phyloP scores from a whole-genome alignment of 2,888 invertebrate species.

The Luperina testacea region DNA sequence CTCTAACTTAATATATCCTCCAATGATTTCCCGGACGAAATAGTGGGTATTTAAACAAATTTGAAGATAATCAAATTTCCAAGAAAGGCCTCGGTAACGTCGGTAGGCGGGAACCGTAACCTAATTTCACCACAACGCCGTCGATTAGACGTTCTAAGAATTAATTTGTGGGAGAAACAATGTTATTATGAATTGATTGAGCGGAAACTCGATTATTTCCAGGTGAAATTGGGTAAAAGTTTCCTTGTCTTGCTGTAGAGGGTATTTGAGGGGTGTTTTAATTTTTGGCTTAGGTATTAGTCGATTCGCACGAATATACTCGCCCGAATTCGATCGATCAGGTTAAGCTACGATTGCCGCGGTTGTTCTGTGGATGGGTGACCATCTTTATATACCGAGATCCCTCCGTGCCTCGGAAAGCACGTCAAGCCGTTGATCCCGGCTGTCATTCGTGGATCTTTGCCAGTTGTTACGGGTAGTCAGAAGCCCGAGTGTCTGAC shows the following conservation, averaged over 20 bases:
- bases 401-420: no score
- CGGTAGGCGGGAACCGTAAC: slow-evolving; percentile 52
- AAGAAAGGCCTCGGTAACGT: slow-evolving; percentile 42
- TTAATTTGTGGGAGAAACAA: slow-evolving; percentile 62
- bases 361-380: no score
- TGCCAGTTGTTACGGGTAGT: no score
- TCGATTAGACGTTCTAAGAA: slow-evolving; percentile 61
- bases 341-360: no score
- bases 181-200: slow-evolving; percentile 61
- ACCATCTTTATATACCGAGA: no score
- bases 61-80: slow-evolving; percentile 47
- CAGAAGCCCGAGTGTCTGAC: no score
- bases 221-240: slow-evolving; percentile 54
- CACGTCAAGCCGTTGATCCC: no score
- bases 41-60: slow-evolving; percentile 45
- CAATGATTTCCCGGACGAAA: slow-evolving; percentile 22
- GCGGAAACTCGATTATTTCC: slow-evolving; percentile 57
- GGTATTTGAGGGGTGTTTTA: neutral
- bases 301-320: no score
- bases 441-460: no score
- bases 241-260: slow-evolving; percentile 4
- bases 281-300: neutral
- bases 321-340: no score
- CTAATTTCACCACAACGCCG: slow-evolving; percentile 61
- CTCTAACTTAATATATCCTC: slow-evolving; percentile 6